Percentiles rank a stretch among this genome's conserved stretches.
Evolutionary conservation across 2,113 vertebrate genomes (phyloP).

Genomic region (Callochromis pleurospilus): DNA sequence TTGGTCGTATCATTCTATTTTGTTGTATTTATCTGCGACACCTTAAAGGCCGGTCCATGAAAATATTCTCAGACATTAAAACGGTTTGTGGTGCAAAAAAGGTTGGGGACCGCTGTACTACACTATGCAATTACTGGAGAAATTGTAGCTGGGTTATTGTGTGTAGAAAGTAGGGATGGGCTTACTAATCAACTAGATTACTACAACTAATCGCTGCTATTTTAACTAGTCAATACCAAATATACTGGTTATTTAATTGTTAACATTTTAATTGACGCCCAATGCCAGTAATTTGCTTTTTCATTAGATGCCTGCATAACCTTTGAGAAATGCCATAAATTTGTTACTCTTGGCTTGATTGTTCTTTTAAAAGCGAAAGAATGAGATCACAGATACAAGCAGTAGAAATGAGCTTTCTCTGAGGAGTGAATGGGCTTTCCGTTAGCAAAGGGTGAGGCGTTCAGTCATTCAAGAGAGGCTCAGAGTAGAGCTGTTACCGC

Average conservation of each 20-base stretch:
- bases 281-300: not conserved
- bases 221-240: not conserved
- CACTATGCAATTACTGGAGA: not conserved
- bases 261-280: not conserved
- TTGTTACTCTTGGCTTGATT: accelerated
- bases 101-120: not conserved
- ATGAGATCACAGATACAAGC: not conserved
- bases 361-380: not conserved
- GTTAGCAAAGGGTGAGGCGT: accelerated
- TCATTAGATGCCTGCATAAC: not conserved
- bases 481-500: not conserved
- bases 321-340: not conserved
- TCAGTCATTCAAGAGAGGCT: not conserved
- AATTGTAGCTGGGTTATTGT: not conserved
- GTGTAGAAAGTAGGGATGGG: not conserved
- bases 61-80: no score
- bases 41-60: no score
- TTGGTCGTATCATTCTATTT: no score
- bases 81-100: no score
- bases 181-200: not conserved
- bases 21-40: no score
- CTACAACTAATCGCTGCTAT: not conserved
- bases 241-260: not conserved
- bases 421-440: not conserved
- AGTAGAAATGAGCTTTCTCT: not conserved